These are phyloP conservation scores for Ceuthmochares aereus DNA, from an alignment of 2,113 vertebrate species.

Conservation along the genomic window DNA sequence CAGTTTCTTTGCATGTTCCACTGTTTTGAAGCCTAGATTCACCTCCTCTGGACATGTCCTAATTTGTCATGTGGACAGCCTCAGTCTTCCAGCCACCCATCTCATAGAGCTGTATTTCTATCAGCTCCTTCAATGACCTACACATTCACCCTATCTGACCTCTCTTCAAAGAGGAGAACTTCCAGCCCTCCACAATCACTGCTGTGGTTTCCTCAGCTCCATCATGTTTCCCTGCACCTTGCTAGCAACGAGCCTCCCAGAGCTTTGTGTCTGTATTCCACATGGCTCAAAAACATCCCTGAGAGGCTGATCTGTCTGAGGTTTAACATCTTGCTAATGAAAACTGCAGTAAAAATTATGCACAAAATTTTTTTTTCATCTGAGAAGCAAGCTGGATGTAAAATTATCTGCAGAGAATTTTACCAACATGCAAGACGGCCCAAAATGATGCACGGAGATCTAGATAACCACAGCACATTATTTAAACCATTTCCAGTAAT, in stretches of 20 bases:
- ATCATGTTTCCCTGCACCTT: not conserved
- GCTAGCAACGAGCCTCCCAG: not conserved
- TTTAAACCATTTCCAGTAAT: not conserved
- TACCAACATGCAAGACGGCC: not conserved
- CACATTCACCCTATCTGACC: not conserved
- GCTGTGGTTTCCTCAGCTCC: not conserved
- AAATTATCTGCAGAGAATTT: not conserved
- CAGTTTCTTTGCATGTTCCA: not conserved
- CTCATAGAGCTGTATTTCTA: not conserved
- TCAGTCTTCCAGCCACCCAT: not conserved
- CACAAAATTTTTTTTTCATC: not conserved
- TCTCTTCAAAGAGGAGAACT: not conserved
- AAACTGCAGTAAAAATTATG: not conserved
- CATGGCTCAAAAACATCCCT: not conserved
- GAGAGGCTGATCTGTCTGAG: not conserved
- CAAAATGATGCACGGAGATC: not conserved
- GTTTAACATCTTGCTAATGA: not conserved
- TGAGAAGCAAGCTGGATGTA: not conserved
- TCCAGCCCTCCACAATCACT: not conserved
- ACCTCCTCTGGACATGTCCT: fast-evolving
- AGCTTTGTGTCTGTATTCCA: not conserved
- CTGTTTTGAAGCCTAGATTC: not conserved
- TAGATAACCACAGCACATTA: not conserved
- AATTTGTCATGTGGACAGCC: not conserved
- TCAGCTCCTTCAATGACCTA: not conserved